These are phyloP conservation scores for Micromesistius poutassou DNA, from an alignment of 2,797 vertebrate species.

Conservation along the genomic window DNA sequence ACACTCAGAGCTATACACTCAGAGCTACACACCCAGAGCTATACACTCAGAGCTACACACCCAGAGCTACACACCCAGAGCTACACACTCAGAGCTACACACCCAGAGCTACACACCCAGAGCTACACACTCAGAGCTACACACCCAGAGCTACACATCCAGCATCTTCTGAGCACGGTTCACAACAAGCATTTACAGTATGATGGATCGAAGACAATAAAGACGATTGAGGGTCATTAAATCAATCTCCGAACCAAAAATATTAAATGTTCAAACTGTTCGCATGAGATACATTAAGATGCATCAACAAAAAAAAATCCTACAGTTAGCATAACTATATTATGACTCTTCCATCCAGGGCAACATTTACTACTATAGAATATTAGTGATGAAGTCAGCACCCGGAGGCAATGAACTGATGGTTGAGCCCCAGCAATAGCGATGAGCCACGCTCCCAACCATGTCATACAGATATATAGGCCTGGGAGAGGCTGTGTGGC, in stretches of 20 bases:
- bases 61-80: too few species aligned
- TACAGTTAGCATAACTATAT: neutral
- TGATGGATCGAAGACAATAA: neutral
- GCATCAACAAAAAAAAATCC: neutral
- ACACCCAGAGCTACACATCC: too few species aligned
- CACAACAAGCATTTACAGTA: neutral
- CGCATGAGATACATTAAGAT: neutral
- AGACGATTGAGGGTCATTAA: too few species aligned
- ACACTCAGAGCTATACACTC: too few species aligned
- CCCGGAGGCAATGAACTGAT: conserved; percentile 25
- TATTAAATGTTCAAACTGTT: neutral
- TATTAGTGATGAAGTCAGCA: conserved; percentile 29
- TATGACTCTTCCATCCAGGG: neutral
- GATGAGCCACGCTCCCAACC: conserved; percentile 20
- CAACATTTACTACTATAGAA: conserved; percentile 10
- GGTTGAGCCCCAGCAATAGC: conserved; percentile 20
- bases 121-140: too few species aligned
- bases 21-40: too few species aligned
- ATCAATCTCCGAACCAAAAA: too few species aligned
- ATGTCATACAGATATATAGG: conserved; percentile 36
- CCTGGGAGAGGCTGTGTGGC: conserved; percentile 9
- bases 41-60: neutral
- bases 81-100: too few species aligned
- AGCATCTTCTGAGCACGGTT: neutral
- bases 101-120: too few species aligned